Percentiles rank a stretch among this genome's conserved stretches.
phyloP scores from a whole-genome alignment of 2,888 invertebrate species.

The Rhaphigaster nebulosa region DNA sequence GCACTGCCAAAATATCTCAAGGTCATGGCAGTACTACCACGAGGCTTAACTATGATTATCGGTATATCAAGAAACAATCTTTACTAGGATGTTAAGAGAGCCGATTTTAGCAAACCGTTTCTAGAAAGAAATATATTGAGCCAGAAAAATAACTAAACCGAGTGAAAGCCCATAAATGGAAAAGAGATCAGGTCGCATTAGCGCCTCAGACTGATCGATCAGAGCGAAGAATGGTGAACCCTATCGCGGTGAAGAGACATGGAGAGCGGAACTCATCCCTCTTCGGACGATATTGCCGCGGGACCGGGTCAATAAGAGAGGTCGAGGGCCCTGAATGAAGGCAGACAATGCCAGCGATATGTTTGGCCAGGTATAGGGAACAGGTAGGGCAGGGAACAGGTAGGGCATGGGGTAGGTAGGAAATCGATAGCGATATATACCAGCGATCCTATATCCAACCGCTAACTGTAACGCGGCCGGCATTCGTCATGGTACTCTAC shows the following conservation, averaged over 20 bases:
- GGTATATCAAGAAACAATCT: too few relatives aligned
- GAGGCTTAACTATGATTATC: too few relatives aligned
- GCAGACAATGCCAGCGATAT: background rate
- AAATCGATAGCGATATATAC: too few relatives aligned
- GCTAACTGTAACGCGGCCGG: too few relatives aligned
- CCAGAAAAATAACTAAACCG: background rate
- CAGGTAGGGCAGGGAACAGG: background rate
- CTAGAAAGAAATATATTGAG: too few relatives aligned
- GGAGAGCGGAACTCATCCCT: background rate
- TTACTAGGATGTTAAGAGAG: too few relatives aligned
- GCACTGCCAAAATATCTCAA: too few relatives aligned
- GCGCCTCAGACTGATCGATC: background rate
- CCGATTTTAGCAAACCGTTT: too few relatives aligned
- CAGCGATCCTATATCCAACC: background rate
- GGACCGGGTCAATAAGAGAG: background rate
- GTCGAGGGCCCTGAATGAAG: background rate
- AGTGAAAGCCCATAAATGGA: background rate
- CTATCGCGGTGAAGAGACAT: too few relatives aligned
- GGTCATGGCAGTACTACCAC: too few relatives aligned
- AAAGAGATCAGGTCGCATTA: background rate
- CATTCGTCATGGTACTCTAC: too few relatives aligned
- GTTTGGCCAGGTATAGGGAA: background rate
- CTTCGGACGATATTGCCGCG: too few relatives aligned
- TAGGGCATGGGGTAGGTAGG: background rate
- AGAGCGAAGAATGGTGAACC: background rate